These are phyloP conservation scores for Xenopus petersii DNA, from an alignment of 2,797 vertebrate species.

Conservation along the genomic window DNA sequence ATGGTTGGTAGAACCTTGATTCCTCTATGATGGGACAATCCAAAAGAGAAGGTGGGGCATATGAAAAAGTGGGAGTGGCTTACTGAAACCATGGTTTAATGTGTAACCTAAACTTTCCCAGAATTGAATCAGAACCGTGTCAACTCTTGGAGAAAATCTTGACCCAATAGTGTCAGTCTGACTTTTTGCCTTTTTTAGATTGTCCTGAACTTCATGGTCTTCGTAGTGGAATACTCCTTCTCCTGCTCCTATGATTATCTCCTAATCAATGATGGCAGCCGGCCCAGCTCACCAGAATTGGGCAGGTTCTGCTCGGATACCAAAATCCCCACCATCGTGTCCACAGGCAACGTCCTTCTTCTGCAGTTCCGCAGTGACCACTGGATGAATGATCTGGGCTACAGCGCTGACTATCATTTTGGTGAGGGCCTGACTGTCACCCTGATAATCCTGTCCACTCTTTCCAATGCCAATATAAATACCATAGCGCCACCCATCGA, in stretches of 20 bases:
- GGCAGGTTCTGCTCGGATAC: slow-evolving; percentile 16
- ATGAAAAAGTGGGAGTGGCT: too few relatives aligned
- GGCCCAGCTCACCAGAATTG: slow-evolving; percentile 2
- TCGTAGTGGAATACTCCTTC: slow-evolving; percentile 22
- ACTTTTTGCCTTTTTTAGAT: slow-evolving; percentile 10
- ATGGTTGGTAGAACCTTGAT: too few relatives aligned
- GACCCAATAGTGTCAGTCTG: too few relatives aligned
- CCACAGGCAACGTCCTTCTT: slow-evolving; percentile 21
- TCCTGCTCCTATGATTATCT: slow-evolving; percentile 35
- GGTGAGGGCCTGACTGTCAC: slow-evolving; percentile 5
- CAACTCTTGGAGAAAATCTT: too few relatives aligned
- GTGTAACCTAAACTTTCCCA: too few relatives aligned
- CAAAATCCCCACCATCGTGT: slow-evolving; percentile 5
- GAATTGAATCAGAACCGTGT: too few relatives aligned
- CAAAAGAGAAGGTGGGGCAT: too few relatives aligned
- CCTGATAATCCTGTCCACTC: background rate
- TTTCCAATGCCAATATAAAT: background rate
- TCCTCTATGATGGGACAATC: too few relatives aligned
- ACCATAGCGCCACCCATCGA: background rate
- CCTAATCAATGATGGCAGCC: slow-evolving; percentile 17
- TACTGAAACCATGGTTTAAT: too few relatives aligned
- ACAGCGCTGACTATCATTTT: slow-evolving; percentile 21
- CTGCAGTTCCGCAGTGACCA: slow-evolving; percentile 24
- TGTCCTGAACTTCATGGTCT: slow-evolving; percentile 26
- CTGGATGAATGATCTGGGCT: slow-evolving; percentile 31